Percentiles rank a stretch among this genome's conserved stretches.
phyloP scores from a whole-genome alignment of 1,140 invertebrate genomes.

The Pectinophora gossypiella region DNA sequence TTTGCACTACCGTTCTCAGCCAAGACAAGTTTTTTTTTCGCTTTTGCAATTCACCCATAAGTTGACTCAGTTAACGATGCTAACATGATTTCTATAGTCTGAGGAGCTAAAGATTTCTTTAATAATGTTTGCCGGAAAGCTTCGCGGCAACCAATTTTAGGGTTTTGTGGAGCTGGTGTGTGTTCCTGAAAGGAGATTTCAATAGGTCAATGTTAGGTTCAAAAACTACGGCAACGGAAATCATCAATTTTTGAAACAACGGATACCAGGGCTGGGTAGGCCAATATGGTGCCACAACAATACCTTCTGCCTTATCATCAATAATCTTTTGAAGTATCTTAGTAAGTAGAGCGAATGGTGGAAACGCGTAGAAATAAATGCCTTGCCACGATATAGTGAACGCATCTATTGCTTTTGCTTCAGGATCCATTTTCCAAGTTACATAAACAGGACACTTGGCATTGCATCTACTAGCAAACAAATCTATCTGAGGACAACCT shows the following conservation, averaged over 20 bases:
- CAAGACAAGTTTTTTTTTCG: too few relatives aligned
- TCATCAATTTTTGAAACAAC: constrained; percentile 12
- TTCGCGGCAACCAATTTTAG: constrained; percentile 14
- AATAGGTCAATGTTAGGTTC: constrained; percentile 8
- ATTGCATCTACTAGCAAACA: constrained; percentile 3
- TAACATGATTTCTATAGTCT: constrained; percentile 14
- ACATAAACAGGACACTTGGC: constrained; percentile 5
- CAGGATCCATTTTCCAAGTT: constrained; percentile 3
- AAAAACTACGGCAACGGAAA: constrained; percentile 4
- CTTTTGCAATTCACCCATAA: too few relatives aligned
- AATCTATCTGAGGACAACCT: constrained; percentile 1
- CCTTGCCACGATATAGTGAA: constrained; percentile 3
- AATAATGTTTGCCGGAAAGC: constrained; percentile 13
- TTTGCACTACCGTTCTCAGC: too few relatives aligned
- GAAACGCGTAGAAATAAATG: constrained; percentile 6
- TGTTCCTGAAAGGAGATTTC: constrained; percentile 14
- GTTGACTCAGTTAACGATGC: constrained; percentile 7
- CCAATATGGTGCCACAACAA: constrained; percentile 20
- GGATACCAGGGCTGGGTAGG: constrained; percentile 30
- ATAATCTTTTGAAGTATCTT: constrained; percentile 6
- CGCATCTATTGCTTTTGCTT: neutral
- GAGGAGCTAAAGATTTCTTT: constrained; percentile 1
- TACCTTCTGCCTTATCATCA: constrained; percentile 14
- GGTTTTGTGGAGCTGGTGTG: constrained; percentile 9
- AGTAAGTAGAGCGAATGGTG: constrained; percentile 16